Conservation (phyloP, 2,113 vertebrate genomes). For the Saimiri boliviensis region DNA sequence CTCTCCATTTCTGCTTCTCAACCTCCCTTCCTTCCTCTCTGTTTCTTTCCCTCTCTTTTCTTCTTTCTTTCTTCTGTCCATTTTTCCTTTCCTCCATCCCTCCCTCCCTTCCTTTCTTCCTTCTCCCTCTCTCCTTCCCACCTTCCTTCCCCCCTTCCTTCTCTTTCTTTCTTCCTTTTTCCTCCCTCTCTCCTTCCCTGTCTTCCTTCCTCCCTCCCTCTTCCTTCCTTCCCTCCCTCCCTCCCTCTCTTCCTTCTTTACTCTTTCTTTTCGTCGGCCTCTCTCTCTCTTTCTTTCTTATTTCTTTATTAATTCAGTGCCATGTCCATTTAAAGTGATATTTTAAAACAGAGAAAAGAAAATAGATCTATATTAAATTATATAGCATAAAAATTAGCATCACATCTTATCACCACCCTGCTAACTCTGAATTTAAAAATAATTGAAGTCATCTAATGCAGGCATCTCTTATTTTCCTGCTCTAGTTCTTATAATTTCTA, state of each 20-base stretch:
- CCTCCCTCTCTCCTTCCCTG: background rate
- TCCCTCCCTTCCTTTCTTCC: background rate
- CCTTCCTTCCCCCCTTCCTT: rapidly evolving
- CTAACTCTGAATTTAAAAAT: background rate
- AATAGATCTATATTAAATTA: background rate
- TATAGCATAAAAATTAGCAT: background rate
- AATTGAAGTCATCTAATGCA: too few species aligned
- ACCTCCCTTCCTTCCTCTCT: too few species aligned
- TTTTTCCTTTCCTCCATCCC: too few species aligned
- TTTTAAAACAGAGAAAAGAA: background rate
- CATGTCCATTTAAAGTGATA: background rate
- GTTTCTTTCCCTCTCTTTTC: too few species aligned
- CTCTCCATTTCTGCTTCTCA: too few species aligned
- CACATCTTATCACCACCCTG: background rate
- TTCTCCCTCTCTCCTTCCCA: rapidly evolving
- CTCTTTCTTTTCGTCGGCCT: rapidly evolving
- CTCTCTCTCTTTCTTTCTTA: background rate
- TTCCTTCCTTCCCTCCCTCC: background rate
- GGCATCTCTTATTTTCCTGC: background rate
- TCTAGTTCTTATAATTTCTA: background rate
- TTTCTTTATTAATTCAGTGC: background rate
- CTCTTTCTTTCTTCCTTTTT: background rate
- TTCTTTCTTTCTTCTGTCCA: rapidly evolving
- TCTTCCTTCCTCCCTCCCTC: background rate
- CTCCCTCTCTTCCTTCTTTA: background rate